These are phyloP conservation scores for Atlantisia rogersi DNA, from an alignment of 2,113 vertebrate species.

Conservation along the genomic window DNA sequence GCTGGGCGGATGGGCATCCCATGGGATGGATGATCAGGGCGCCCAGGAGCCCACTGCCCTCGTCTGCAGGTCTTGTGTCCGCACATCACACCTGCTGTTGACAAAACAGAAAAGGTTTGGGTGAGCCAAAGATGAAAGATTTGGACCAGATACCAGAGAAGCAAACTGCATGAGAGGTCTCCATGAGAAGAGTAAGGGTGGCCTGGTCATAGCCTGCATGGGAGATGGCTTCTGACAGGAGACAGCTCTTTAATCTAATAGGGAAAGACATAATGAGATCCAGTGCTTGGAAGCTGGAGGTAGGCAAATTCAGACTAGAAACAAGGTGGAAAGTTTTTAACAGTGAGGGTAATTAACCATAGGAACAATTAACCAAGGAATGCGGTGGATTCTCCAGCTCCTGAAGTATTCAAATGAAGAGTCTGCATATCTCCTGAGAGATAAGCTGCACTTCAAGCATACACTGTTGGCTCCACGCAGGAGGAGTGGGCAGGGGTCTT, in stretches of 20 bases:
- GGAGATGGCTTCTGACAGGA: constrained; percentile 24
- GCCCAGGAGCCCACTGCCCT: neutral
- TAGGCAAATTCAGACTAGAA: constrained; percentile 55
- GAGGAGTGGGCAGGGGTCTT: neutral
- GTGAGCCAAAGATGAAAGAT: neutral
- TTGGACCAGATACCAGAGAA: neutral
- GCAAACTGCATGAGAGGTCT: neutral
- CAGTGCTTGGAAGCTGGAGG: constrained; percentile 35
- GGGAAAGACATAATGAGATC: neutral
- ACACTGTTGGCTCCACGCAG: neutral
- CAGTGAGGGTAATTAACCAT: constrained; percentile 38
- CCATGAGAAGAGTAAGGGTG: neutral
- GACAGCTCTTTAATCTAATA: constrained; percentile 14
- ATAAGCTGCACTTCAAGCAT: constrained; percentile 9
- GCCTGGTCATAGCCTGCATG: rapidly evolving
- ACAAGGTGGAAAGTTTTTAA: constrained; percentile 30
- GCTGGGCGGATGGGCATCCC: neutral
- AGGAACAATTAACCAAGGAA: constrained; percentile 53
- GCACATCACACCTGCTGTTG: neutral
- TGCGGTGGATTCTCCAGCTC: constrained; percentile 35
- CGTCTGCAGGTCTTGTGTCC: neutral
- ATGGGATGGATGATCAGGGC: rapidly evolving
- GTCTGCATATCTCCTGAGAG: neutral
- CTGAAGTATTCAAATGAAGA: constrained; percentile 42
- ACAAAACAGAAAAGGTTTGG: neutral